Percentiles rank a stretch among this genome's conserved stretches.
Conservation (phyloP, 1,140 invertebrate genomes). For the Lasioglossum albipes region DNA sequence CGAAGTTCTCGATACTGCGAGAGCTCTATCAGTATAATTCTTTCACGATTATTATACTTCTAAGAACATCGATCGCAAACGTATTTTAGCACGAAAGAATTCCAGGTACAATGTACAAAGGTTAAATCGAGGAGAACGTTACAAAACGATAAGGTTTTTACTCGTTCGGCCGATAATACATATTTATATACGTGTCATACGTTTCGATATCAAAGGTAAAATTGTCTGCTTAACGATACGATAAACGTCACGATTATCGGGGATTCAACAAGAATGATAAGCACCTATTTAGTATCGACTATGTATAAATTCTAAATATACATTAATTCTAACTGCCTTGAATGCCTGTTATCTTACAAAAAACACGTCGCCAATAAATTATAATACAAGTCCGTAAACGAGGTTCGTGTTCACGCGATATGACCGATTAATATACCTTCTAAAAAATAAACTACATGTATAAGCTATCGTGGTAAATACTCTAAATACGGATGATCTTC, state of each 20-base stretch:
- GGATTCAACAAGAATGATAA: slow-evolving; percentile 49
- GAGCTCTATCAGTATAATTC: not conserved
- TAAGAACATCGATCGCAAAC: not conserved
- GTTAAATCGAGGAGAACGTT: slow-evolving; percentile 38
- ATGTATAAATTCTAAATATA: slow-evolving; percentile 64
- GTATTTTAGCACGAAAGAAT: slow-evolving; percentile 43
- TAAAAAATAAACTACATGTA: slow-evolving; percentile 54
- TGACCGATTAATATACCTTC: slow-evolving; percentile 38
- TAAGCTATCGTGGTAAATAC: slow-evolving; percentile 35
- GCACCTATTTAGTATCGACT: slow-evolving; percentile 58
- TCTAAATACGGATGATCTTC: slow-evolving; percentile 18
- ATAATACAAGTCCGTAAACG: slow-evolving; percentile 59
- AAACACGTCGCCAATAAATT: slow-evolving; percentile 57
- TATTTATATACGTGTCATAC: slow-evolving; percentile 1
- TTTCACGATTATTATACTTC: too few relatives aligned
- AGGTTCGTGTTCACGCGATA: slow-evolving; percentile 50
- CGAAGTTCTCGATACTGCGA: not conserved
- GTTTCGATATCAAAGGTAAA: slow-evolving; percentile 30
- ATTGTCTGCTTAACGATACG: slow-evolving; percentile 35
- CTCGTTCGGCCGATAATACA: not conserved
- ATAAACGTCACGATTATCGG: slow-evolving; percentile 23
- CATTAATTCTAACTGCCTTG: slow-evolving; percentile 49
- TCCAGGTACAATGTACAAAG: slow-evolving; percentile 54
- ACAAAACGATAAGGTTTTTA: slow-evolving; percentile 2
- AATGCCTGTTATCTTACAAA: slow-evolving; percentile 55